Evolutionary conservation across 2,797 vertebrate species (phyloP).

Genomic region (Anguilla anguilla): DNA sequence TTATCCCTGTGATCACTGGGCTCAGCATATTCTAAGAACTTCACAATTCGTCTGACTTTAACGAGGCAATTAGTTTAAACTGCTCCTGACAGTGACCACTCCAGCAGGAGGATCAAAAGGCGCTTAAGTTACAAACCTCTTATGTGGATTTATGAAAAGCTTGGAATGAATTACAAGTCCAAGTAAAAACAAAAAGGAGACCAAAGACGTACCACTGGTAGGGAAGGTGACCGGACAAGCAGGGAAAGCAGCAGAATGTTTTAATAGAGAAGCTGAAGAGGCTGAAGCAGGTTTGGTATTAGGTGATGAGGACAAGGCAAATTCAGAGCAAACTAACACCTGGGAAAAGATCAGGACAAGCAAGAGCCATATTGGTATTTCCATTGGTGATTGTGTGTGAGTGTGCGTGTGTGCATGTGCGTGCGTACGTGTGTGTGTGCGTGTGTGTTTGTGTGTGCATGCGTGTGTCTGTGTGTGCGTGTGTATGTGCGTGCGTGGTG

Average conservation of each 20-base stretch:
- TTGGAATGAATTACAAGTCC: background rate
- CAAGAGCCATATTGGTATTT: background rate
- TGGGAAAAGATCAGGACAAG: too few species aligned
- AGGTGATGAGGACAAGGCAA: background rate
- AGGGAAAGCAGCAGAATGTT: background rate
- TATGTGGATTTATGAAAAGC: background rate
- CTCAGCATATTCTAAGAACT: background rate
- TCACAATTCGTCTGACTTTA: background rate
- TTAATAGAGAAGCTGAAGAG: background rate
- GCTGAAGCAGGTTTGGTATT: background rate
- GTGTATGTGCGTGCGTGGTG: too few species aligned
- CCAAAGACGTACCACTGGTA: background rate
- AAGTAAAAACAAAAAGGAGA: background rate
- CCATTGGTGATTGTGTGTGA: background rate
- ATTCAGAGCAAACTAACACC: background rate
- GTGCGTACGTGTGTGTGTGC: background rate
- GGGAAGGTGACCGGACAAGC: background rate
- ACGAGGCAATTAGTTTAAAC: background rate
- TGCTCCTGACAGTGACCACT: background rate
- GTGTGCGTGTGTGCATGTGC: background rate
- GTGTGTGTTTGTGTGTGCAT: too few species aligned
- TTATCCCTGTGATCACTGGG: background rate
- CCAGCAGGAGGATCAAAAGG: background rate
- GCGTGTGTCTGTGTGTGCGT: too few species aligned
- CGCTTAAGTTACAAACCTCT: background rate